Base-by-base conservation (phyloP, 2,888 invertebrate species). In the Noctua pronuba region DNA sequence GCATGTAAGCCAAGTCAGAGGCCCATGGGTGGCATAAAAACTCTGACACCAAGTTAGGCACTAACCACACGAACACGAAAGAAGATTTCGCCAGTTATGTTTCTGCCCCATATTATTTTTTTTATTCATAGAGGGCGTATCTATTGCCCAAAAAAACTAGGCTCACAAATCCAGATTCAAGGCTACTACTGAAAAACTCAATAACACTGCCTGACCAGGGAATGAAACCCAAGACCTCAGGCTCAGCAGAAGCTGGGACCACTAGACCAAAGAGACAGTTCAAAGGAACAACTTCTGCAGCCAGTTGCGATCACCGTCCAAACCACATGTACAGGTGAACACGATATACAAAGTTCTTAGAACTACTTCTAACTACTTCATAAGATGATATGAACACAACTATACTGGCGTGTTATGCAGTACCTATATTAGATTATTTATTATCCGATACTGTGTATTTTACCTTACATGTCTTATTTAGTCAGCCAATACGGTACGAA, bases 341-440 rank as follows among this genome's bases (percentile, higher is more conserved):
- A 84, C 73, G 46, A 73, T n/a, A 60, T 21, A 71, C 24, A 16
- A 68, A 3, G 65, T 64, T 73, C 67, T 70, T 79, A 77, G 21
- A 55, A 38, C 44, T 79, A 85, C 1, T 3, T 24, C 16, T 79
- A 80, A 41, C 75, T 83, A 85, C 60, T 85, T 89, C 87, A 90
- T 90, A 91, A 90, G 88, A 88, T 87, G 88, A 89, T 88, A 89
- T 90, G 90, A 91, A 91, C 91, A 90, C 91, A 82, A 85, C 79
- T 77, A 31, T 64, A 65, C 71, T n/a, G 71, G 44, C 28, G 44
- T 35, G 70, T 71, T 71, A 74, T 74, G 71, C 64, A 62, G 18
- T 28, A 55, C 55, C n/a, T 28, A 58, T 7, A 58, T 58, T 28
- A 28, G 2, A 55, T 55, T 65, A 66, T 3, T 49, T 55, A 58